Evolutionary conservation across 2,797 vertebrate genomes (phyloP).

Genomic region (Anguilla anguilla): DNA sequence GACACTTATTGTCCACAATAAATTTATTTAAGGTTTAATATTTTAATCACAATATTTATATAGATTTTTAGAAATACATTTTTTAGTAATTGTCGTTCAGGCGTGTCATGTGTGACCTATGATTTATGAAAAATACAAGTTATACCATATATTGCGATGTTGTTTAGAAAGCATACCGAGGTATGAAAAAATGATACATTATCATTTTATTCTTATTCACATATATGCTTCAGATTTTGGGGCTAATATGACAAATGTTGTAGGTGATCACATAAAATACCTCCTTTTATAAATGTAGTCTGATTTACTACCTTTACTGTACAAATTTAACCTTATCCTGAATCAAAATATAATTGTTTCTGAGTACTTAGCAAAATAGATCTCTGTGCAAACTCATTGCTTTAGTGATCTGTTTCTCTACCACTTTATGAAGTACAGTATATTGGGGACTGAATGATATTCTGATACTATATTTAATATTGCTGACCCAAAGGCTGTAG

Average conservation of each 20-base stretch:
- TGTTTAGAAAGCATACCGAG: too few species aligned
- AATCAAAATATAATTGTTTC: slow-evolving; percentile 12
- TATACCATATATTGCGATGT: too few species aligned
- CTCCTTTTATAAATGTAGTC: not conserved
- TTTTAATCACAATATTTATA: too few species aligned
- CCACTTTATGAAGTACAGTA: slow-evolving; percentile 34
- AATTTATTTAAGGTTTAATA: too few species aligned
- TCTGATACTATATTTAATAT: slow-evolving; percentile 58
- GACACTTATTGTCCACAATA: too few species aligned
- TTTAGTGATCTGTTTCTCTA: slow-evolving; percentile 30
- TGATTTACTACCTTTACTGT: not conserved
- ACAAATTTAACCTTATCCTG: not conserved
- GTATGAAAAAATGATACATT: not conserved
- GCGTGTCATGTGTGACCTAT: too few species aligned
- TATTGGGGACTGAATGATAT: slow-evolving; percentile 47
- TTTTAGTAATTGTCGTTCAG: too few species aligned
- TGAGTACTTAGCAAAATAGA: slow-evolving; percentile 20
- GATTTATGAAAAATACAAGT: too few species aligned
- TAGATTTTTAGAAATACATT: too few species aligned
- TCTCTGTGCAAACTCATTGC: not conserved
- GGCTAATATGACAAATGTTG: not conserved
- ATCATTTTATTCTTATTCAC: not conserved
- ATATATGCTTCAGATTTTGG: not conserved
- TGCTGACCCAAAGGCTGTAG: slow-evolving; percentile 55
- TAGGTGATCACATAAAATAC: not conserved